Base-by-base conservation (phyloP, 2,797 vertebrate species). In the Ctenosaura bakeri region DNA sequence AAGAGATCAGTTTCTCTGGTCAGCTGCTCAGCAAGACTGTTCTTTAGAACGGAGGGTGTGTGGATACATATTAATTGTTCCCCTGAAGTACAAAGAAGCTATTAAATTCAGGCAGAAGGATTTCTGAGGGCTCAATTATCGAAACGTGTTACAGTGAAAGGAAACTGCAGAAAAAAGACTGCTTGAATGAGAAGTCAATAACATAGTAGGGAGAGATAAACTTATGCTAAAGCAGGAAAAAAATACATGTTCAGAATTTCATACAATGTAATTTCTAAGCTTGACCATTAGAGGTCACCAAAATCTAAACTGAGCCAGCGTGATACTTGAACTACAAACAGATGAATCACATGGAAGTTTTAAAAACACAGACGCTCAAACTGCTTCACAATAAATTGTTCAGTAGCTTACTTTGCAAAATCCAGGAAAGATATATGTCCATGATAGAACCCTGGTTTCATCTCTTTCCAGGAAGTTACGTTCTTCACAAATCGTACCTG, bases 371-470 rank as follows among this genome's bases (percentile, higher is more conserved):
- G 12, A 69, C 29, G 9, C 8, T 77, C 56, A 54, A 66, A 86
- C 73, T 92, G 54, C 52, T 90, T 46, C 86, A 84, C 59, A 87
- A 1, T 24, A 14, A 87, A 29, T 85, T 35, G 86, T 2, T 26
- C 8, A 73, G 29, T 81, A 89, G 97, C 98, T 95, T 98, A 99
- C 98, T 98, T 99, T 91, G 98, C 97, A 96, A 99, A 99, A 97
- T 99, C 99, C 97, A 99, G 97, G 93, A 98, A 99, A 94, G 99
- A 98, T 29, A 99, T 92, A 29, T 99, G 99, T 93, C 99, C 99
- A 0, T 99, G 99, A 97, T 99, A 99, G 97, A 99, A 99, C 62
- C 98, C 98, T 14, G 99, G 99, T 93, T 99, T 99, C 99, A 98
- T 99, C 96, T 98, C 98, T 95, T 97, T 98, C 99, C 99, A 99